Conservation (phyloP, 2,888 invertebrate species). For the Drosophila neonasuta region DNA sequence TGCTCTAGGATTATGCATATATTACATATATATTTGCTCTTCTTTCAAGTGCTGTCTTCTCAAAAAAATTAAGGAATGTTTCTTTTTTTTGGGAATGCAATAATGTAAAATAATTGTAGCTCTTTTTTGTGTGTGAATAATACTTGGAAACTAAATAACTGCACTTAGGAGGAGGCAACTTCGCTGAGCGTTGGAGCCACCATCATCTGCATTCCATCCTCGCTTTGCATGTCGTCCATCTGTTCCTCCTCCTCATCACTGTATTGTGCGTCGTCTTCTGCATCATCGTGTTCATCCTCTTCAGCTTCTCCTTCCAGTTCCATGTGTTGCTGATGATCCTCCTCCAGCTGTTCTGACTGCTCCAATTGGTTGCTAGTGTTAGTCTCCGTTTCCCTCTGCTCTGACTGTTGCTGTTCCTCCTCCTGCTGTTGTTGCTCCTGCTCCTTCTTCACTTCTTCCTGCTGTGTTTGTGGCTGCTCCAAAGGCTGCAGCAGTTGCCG, state of each 20-base stretch:
- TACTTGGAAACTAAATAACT: constrained; percentile 42
- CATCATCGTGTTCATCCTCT: constrained; percentile 19
- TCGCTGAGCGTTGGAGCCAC: constrained; percentile 42
- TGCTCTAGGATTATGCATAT: constrained; percentile 61
- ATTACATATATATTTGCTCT: constrained; percentile 28
- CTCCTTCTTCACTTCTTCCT: not conserved
- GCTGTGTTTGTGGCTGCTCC: not conserved
- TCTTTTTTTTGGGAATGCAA: constrained; percentile 17
- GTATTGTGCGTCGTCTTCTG: constrained; percentile 11
- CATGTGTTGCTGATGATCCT: constrained; percentile 8
- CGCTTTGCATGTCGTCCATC: constrained; percentile 32
- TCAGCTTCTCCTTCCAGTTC: constrained; percentile 20
- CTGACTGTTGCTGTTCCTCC: not conserved
- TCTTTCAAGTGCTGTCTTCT: constrained; percentile 16
- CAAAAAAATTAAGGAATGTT: constrained; percentile 63
- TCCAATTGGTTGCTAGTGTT: not conserved
- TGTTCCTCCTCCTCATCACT: constrained; percentile 29
- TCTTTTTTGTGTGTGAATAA: constrained; percentile 45
- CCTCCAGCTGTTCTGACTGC: constrained; percentile 25
- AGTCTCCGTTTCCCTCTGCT: constrained; percentile 23
- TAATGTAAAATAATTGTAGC: constrained; percentile 45
- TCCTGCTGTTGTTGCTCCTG: constrained; percentile 4
- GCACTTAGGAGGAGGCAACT: constrained; percentile 39
- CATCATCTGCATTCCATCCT: constrained; percentile 39
- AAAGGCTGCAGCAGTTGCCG: constrained; percentile 47